Evolutionary conservation across 1,140 invertebrate species (phyloP).

Genomic region (Penaeus vannamei): DNA sequence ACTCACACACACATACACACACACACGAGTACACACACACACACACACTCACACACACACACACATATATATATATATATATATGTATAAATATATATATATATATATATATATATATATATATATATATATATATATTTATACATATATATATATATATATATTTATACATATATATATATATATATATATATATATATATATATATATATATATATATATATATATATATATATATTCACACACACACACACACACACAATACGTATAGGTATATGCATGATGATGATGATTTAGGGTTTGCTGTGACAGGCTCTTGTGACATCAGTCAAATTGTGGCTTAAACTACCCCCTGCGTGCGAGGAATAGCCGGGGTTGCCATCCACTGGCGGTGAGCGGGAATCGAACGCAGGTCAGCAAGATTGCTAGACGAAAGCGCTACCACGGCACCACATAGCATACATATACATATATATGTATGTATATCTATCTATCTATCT

Average conservation of each 20-base stretch:
- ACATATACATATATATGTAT: too few relatives aligned
- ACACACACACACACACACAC: background rate
- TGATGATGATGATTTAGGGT: too few relatives aligned
- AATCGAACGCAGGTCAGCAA: too few relatives aligned
- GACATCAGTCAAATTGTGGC: background rate
- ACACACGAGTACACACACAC: background rate
- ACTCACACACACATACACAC: background rate
- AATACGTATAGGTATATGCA: too few relatives aligned
- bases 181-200: constrained; percentile 19
- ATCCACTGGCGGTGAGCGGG: too few relatives aligned
- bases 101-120: background rate
- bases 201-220: constrained; percentile 28
- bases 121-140: background rate
- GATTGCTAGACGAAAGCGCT: too few relatives aligned
- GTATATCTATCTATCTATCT: too few relatives aligned
- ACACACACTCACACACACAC: background rate
- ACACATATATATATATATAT: background rate
- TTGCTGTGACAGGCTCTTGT: too few relatives aligned
- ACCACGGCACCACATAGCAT: too few relatives aligned
- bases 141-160: background rate
- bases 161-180: constrained; percentile 3
- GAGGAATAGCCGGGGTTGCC: too few relatives aligned
- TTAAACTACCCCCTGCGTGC: too few relatives aligned
- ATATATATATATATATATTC: constrained; percentile 12
- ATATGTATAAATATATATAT: background rate